phyloP scores from a whole-genome alignment of 2,888 invertebrate species.

The Yponomeuta cagnagella region DNA sequence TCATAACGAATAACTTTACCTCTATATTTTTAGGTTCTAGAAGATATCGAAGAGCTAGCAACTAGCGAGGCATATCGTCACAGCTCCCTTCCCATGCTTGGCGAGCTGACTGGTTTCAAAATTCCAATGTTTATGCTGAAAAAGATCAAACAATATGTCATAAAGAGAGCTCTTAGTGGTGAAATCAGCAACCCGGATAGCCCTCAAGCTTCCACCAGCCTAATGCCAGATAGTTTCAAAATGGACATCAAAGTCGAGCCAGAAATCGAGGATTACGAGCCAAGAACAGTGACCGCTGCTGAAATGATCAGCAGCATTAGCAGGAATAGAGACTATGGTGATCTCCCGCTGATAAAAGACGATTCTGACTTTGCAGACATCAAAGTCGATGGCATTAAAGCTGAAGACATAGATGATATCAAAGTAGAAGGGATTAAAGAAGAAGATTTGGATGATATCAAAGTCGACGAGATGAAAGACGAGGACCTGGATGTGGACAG shows the following conservation, averaged over 20 bases:
- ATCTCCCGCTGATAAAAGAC: constrained; percentile 50
- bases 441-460: constrained; percentile 57
- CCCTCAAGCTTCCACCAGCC: constrained; percentile 54
- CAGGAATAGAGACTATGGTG: constrained; percentile 29
- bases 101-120: constrained; percentile 84
- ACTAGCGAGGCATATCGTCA: constrained; percentile 83
- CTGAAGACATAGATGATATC: constrained; percentile 66
- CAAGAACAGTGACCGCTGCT: constrained; percentile 53
- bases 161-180: constrained; percentile 48
- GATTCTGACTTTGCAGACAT: constrained; percentile 61
- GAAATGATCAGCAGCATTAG: constrained; percentile 54
- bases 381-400: constrained; percentile 41
- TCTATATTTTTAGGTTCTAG: constrained; percentile 67
- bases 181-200: constrained; percentile 53
- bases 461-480: constrained; percentile 62
- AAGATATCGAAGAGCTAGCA: constrained; percentile 85
- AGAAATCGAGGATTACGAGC: constrained; percentile 49
- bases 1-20: no score
- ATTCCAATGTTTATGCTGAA: constrained; percentile 84
- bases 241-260: constrained; percentile 62
- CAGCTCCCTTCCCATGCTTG: constrained; percentile 77
- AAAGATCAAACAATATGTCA: constrained; percentile 82
- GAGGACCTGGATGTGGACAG: constrained; percentile 53
- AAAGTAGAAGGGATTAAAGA: constrained; percentile 64
- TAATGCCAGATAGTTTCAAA: constrained; percentile 42